Base-by-base conservation (phyloP, 2,888 invertebrate genomes). In the Marronus borbonicus region DNA sequence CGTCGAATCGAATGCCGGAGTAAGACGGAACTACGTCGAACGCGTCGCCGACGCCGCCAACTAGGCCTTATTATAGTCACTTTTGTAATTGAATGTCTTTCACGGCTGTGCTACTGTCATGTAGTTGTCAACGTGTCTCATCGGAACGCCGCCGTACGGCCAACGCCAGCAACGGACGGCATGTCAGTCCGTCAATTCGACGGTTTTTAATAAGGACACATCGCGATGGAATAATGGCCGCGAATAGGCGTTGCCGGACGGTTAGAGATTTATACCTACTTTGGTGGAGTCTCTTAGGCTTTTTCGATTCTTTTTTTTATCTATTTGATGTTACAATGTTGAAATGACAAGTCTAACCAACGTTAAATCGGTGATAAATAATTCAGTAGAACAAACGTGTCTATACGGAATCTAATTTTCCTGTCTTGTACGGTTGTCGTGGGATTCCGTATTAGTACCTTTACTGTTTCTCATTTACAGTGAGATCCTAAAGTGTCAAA, bases 71-170 rank as follows among this genome's bases (percentile, higher is more conserved):
- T 84, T 84, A 84, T 81, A 80, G 83, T 82, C 82, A 83, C 82
- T 84, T 84, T 83, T 83, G 84, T 85, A 84, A 85, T 84, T 85
- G 83, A 84, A 85, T 82, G 84, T 83, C 84, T 82, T 81, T 78
- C 81, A 81, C 44, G 80, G 79, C 76, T 80, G 80, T 79, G 83
- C 83, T 84, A 84, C 84, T 85, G 85, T 83, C 84, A 84, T 81
- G 82, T 83, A 80, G 81, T 82, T 81, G 83, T 84, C 83, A 82
- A 74, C 80, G 60, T 74, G 50, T 68, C 82, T 78, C 84, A 81
- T 84, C 84, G n/a, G 36, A n/a, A 39, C 84, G 83, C 80, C 84
- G 84, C 83, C 84, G 79, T 80, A 78, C 83, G 84, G 55, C 55
- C 55, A 58, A 58, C 55, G 55, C 55, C 7, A 58, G 17, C 20